Base-by-base conservation (phyloP, 2,113 vertebrate species). In the Crotalus tigris region DNA sequence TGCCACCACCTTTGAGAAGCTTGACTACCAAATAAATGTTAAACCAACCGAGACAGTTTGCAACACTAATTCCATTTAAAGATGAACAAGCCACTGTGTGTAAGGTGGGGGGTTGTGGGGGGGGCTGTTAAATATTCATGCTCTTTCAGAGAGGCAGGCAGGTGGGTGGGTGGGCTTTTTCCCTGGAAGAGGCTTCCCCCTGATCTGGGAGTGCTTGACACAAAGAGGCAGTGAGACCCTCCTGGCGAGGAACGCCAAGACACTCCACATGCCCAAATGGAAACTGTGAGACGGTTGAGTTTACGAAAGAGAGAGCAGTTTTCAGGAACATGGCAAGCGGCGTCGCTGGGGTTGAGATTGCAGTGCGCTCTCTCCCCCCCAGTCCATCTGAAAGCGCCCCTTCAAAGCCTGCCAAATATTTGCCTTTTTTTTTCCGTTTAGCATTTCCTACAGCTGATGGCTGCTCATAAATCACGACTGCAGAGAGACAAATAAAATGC, bases 11-110 rank as follows among this genome's bases (percentile, higher is more conserved):
- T 95, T 91, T 11, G 69, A 94, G 97, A 91, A 94, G 96, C 58
- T 95, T 9, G 19, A 92, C 96, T 46, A 89, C 94, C 69, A 95
- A 93, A 90, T 91, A 96, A 96, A 95, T 29, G 87, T 96, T 55
- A 29, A 93, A 96, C 95, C 0, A 24, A 94, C 91, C 94, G 55
- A 95, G 97, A 95, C 90, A 51, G 94, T 94, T 95, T 94, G 96
- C 94, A 95, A 17, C 95, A 59, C 96, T 96, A 96, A 96, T 93
- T 33, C 95, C 75, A 86, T 0, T 95, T 93, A 87, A 95, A 93
- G 87, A 88, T 0, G 46, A 97, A 96, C 96, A 97, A 97, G 95
- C 94, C 95, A 90, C 93, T 89, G 92, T 59, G 97, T 95, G 64
- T 69, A 33, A 69, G 39, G 39, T 69, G 92, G 95, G 44, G 96